Evolutionary conservation across 2,113 vertebrate genomes (phyloP).

Genomic region (Engraulis encrasicolus): DNA sequence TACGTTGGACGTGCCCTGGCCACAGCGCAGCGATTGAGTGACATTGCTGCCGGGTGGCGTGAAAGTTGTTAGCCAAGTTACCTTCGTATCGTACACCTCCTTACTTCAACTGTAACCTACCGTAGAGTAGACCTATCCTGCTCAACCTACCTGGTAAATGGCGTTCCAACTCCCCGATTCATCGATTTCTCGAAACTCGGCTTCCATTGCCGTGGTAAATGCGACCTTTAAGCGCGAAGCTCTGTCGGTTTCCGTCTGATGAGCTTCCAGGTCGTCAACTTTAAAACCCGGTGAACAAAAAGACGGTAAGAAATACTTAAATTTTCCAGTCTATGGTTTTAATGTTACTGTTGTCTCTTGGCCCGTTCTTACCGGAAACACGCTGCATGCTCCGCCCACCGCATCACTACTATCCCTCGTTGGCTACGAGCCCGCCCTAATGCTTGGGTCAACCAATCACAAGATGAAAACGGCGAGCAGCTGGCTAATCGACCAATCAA

Average conservation of each 20-base stretch:
- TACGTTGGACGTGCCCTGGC: background rate
- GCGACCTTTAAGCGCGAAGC: constrained; percentile 30
- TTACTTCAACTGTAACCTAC: constrained; percentile 26
- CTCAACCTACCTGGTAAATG: constrained; percentile 90
- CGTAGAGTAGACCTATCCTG: no score
- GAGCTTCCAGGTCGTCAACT: background rate
- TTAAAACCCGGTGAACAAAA: constrained; percentile 19
- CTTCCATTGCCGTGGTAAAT: constrained; percentile 81
- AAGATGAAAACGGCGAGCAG: background rate
- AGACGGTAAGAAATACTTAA: constrained; percentile 35
- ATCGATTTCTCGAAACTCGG: constrained; percentile 92
- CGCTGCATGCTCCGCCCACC: constrained; percentile 72
- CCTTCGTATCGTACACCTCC: constrained; percentile 24
- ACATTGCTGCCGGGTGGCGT: background rate
- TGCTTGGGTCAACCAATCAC: constrained; percentile 35
- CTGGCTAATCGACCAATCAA: constrained; percentile 34
- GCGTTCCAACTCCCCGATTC: constrained; percentile 85
- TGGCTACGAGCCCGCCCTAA: constrained; percentile 20
- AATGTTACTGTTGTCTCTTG: constrained; percentile 58
- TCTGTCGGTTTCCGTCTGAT: constrained; percentile 25
- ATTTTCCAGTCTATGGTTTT: constrained; percentile 50
- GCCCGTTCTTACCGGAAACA: constrained; percentile 77
- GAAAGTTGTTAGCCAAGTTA: constrained; percentile 7
- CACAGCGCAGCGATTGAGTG: background rate
- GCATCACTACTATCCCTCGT: constrained; percentile 58